Evolutionary conservation across 2,797 vertebrate species (phyloP).

Genomic region (Falco rusticolus): DNA sequence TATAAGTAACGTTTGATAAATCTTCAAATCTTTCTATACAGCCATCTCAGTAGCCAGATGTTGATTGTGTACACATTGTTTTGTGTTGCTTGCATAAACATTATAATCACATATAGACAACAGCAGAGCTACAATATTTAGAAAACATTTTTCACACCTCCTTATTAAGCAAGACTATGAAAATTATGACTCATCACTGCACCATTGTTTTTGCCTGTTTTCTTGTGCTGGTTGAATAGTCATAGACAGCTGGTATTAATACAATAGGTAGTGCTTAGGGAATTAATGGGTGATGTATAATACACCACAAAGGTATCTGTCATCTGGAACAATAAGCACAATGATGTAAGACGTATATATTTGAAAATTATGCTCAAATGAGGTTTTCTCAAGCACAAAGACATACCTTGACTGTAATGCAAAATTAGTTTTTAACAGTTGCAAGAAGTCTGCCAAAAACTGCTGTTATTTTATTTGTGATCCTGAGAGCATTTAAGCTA

Average conservation of each 20-base stretch:
- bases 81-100: conserved; percentile 90
- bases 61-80: conserved; percentile 91
- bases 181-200: conserved; percentile 92
- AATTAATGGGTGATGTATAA: conserved; percentile 87
- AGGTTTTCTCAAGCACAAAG: conserved; percentile 79
- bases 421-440: conserved; percentile 85
- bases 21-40: conserved; percentile 78
- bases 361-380: conserved; percentile 81
- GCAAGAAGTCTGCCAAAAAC: conserved; percentile 80
- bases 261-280: conserved; percentile 86
- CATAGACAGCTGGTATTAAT: conserved; percentile 89
- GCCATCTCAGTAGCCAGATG: conserved; percentile 85
- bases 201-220: conserved; percentile 87
- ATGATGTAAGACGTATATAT: conserved; percentile 83
- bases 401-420: conserved; percentile 80
- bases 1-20: conserved; percentile 71
- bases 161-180: conserved; percentile 92
- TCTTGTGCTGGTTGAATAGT: conserved; percentile 86
- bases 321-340: conserved; percentile 78
- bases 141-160: conserved; percentile 95
- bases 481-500: conserved; percentile 85
- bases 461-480: conserved; percentile 88
- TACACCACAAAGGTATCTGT: conserved; percentile 84
- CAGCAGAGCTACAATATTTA: conserved; percentile 93
- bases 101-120: conserved; percentile 93